Conservation (phyloP, 1,140 invertebrate species). For the Ceratoteleas bidentatus region DNA sequence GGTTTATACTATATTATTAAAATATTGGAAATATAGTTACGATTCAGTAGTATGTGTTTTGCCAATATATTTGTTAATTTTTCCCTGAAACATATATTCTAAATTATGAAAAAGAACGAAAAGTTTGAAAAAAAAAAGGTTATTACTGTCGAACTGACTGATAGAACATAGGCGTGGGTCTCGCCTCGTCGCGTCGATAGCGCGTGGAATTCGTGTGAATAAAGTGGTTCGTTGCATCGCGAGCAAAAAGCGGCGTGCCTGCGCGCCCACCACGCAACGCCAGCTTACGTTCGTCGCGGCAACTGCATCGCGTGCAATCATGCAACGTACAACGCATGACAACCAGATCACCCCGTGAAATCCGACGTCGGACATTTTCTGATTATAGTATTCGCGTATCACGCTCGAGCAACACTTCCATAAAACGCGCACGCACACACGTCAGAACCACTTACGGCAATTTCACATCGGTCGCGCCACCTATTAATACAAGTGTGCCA, state of each 20-base stretch:
- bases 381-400: conserved; percentile 59
- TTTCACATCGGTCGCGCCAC: conserved; percentile 24
- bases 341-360: conserved; percentile 59
- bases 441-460: conserved; percentile 23
- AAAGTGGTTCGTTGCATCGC: conserved; percentile 29
- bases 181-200: conserved; percentile 24
- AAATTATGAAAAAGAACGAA: background rate
- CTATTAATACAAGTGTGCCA: conserved; percentile 39
- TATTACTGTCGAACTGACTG: too few relatives aligned
- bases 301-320: conserved; percentile 63
- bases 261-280: conserved; percentile 36
- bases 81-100: too few relatives aligned
- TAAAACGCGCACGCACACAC: conserved; percentile 13
- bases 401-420: conserved; percentile 35
- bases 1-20: too few relatives aligned
- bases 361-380: conserved; percentile 59
- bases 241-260: conserved; percentile 37
- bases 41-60: too few relatives aligned
- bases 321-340: conserved; percentile 59
- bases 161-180: background rate
- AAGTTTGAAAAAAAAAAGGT: background rate
- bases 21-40: too few relatives aligned
- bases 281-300: conserved; percentile 34
- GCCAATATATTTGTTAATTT: too few relatives aligned
- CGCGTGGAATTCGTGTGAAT: conserved; percentile 32